phyloP scores from a whole-genome alignment of 2,888 invertebrate genomes.

The Cylindroiulus punctatus region DNA sequence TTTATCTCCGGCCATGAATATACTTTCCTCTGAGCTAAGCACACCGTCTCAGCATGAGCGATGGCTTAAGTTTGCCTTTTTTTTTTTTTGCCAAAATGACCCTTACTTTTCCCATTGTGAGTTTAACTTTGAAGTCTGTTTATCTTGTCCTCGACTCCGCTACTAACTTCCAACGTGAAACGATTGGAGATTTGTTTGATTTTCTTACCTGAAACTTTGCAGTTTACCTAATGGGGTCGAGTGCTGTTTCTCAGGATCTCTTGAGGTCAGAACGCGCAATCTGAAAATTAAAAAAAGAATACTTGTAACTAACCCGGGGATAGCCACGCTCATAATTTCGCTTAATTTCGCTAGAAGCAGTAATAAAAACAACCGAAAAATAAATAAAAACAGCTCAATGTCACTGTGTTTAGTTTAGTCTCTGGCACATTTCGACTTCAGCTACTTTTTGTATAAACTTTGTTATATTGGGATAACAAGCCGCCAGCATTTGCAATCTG shows the following conservation, averaged over 20 bases:
- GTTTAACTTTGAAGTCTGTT: slow-evolving; percentile 28
- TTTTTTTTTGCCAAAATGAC: not conserved
- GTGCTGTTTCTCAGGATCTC: not conserved
- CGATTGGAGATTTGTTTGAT: slow-evolving; percentile 13
- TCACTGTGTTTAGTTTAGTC: no score
- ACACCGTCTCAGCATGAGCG: slow-evolving; percentile 34
- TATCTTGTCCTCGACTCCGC: slow-evolving; percentile 7
- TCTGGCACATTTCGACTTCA: no score
- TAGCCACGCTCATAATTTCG: no score
- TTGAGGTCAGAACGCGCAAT: no score
- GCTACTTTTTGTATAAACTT: no score
- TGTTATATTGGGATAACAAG: no score
- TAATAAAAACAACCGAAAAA: no score
- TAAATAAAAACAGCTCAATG: no score
- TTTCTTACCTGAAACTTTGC: not conserved
- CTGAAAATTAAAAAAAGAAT: no score
- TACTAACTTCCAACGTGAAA: slow-evolving; percentile 2
- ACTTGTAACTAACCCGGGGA: no score
- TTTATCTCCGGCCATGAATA: not conserved
- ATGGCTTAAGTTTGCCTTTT: not conserved
- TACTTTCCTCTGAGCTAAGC: not conserved
- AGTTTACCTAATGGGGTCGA: not conserved
- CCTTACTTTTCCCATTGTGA: slow-evolving; percentile 25
- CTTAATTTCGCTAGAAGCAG: no score
- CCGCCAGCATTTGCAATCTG: no score